Conservation (phyloP, 2,797 vertebrate species). For the Diglossa cyanea region DNA sequence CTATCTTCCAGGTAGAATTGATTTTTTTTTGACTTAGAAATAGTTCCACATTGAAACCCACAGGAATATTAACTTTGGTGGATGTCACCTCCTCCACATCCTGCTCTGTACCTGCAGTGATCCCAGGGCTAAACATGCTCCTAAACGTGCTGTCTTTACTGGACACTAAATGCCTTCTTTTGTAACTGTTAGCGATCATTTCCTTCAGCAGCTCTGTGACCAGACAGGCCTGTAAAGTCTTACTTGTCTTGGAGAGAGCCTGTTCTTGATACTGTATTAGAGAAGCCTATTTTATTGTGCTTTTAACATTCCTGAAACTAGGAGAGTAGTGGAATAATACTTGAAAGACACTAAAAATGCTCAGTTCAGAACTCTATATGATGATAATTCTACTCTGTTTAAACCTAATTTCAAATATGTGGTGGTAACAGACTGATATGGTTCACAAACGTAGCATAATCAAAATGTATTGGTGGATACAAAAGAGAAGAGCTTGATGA, state of each 20-base stretch:
- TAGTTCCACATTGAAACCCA: not conserved
- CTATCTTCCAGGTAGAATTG: not conserved
- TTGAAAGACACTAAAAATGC: not conserved
- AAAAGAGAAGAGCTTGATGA: not conserved
- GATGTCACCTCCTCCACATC: not conserved
- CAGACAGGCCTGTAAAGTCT: not conserved
- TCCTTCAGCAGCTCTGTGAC: not conserved
- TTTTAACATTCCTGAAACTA: not conserved
- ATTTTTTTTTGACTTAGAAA: not conserved
- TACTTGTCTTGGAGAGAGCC: not conserved
- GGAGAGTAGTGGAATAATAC: not conserved
- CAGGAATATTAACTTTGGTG: not conserved
- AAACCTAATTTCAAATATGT: not conserved
- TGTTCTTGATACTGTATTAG: not conserved
- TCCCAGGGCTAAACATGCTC: not conserved
- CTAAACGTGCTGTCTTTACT: not conserved
- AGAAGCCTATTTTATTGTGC: not conserved
- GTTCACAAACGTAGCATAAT: not conserved
- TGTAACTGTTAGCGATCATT: conserved; percentile 19
- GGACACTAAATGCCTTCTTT: not conserved
- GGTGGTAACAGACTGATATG: not conserved
- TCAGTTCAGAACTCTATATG: not conserved
- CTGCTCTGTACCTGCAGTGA: not conserved
- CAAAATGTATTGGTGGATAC: not conserved
- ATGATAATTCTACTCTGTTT: not conserved